These are phyloP conservation scores for Pollenia griseotomentosa DNA, from an alignment of 2,888 invertebrate species.

Conservation along the genomic window DNA sequence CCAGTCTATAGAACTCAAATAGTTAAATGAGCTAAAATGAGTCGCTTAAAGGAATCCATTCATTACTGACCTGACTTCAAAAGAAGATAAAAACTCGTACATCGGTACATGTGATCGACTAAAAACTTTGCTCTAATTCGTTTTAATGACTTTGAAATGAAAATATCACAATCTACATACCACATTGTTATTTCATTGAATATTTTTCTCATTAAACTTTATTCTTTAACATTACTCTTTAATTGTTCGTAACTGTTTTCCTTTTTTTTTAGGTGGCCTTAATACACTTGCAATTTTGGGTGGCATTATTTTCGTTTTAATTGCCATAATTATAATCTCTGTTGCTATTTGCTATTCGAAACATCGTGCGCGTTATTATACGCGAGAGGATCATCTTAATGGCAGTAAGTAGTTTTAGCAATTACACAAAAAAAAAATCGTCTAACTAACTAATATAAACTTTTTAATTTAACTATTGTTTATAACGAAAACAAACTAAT, in stretches of 20 bases:
- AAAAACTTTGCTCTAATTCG: too few species aligned
- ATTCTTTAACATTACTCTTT: conserved; percentile 16
- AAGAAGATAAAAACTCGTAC: too few species aligned
- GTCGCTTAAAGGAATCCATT: too few species aligned
- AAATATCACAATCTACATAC: neutral
- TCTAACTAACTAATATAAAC: conserved; percentile 15
- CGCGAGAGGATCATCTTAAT: conserved; percentile 88
- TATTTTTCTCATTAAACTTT: conserved; percentile 28
- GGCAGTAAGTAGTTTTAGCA: conserved; percentile 79
- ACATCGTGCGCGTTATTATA: conserved; percentile 90
- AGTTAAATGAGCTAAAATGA: too few species aligned
- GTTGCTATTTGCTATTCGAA: conserved; percentile 87
- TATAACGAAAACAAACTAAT: conserved; percentile 35
- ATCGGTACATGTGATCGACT: too few species aligned
- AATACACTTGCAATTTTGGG: conserved; percentile 84
- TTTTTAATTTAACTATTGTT: conserved; percentile 68
- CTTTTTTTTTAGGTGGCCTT: conserved; percentile 85
- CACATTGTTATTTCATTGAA: neutral
- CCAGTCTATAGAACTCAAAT: too few species aligned
- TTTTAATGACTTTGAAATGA: neutral
- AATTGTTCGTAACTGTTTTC: conserved; percentile 4
- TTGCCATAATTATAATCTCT: conserved; percentile 82
- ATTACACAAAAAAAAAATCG: conserved; percentile 17
- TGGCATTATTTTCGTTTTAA: conserved; percentile 83
- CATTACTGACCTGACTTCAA: too few species aligned